Percentiles rank a stretch among this genome's conserved stretches.
Evolutionary conservation across 2,888 invertebrate species (phyloP).

Genomic region (Eucera pruinosa): DNA sequence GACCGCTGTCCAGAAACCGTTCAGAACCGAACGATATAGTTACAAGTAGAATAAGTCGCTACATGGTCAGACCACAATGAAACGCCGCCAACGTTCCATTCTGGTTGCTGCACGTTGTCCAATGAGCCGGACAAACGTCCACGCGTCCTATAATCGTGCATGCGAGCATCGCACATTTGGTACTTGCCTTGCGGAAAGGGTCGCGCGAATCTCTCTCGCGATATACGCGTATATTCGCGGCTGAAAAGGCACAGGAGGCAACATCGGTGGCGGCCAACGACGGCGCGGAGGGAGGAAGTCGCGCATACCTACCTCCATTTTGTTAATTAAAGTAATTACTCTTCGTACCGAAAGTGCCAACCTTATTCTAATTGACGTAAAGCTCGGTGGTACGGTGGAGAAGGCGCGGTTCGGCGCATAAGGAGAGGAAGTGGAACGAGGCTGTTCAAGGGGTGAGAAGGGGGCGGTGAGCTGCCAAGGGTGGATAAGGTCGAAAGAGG

Average conservation of each 20-base stretch:
- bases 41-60: neutral
- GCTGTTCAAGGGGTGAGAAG: slow-evolving; percentile 34
- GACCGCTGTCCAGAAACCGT: no score
- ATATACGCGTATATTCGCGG: slow-evolving; percentile 72
- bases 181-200: slow-evolving; percentile 81
- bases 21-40: neutral
- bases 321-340: slow-evolving; percentile 86
- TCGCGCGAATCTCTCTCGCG: slow-evolving; percentile 85
- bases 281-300: slow-evolving; percentile 61
- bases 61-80: neutral
- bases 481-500: slow-evolving; percentile 78
- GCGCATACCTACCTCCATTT: slow-evolving; percentile 83
- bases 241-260: slow-evolving; percentile 76
- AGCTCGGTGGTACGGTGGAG: slow-evolving; percentile 79
- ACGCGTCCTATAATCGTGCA: slow-evolving; percentile 45
- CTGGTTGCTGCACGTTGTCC: neutral
- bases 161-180: slow-evolving; percentile 63
- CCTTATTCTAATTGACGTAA: slow-evolving; percentile 86
- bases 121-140: slow-evolving; percentile 50
- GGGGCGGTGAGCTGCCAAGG: slow-evolving; percentile 69
- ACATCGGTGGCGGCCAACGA: slow-evolving; percentile 78
- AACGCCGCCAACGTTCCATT: slow-evolving; percentile 1
- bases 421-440: slow-evolving; percentile 63
- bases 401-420: slow-evolving; percentile 69
- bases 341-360: slow-evolving; percentile 85